Evolutionary conservation across 92 coral and sea anemone species (phyloP).

Genomic region (Paramuricea clavata): DNA sequence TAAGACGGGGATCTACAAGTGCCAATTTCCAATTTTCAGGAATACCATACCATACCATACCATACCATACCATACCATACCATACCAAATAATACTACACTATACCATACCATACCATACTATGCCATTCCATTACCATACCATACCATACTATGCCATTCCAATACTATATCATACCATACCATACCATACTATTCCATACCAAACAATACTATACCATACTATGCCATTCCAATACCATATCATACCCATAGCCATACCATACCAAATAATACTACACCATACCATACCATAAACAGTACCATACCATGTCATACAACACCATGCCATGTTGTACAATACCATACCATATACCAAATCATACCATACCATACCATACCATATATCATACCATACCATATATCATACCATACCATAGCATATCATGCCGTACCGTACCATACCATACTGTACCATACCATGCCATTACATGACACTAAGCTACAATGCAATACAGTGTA

Average conservation of each 20-base stretch:
- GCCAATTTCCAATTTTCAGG: too few relatives aligned
- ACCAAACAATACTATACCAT: background rate
- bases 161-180: too few relatives aligned
- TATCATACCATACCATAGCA: slow-evolving; percentile 15
- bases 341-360: too few relatives aligned
- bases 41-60: background rate
- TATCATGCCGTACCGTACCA: slow-evolving; percentile 4
- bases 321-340: too few relatives aligned
- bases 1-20: too few relatives aligned
- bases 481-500: background rate
- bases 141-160: slow-evolving; percentile 25
- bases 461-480: background rate
- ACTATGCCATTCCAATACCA: background rate
- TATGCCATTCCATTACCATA: slow-evolving; percentile 44
- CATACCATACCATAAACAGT: slow-evolving; percentile 16
- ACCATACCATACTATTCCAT: background rate
- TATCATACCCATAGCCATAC: background rate
- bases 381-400: slow-evolving; percentile 25
- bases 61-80: background rate
- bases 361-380: slow-evolving; percentile 39
- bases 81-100: background rate
- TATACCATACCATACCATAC: slow-evolving; percentile 28
- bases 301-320: slow-evolving; percentile 51
- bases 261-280: background rate
- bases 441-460: background rate